A percentile compares a stretch with the other conserved stretches of the same genome.
Conservation (phyloP, 2,797 vertebrate species). For the Danio albolineatus region DNA sequence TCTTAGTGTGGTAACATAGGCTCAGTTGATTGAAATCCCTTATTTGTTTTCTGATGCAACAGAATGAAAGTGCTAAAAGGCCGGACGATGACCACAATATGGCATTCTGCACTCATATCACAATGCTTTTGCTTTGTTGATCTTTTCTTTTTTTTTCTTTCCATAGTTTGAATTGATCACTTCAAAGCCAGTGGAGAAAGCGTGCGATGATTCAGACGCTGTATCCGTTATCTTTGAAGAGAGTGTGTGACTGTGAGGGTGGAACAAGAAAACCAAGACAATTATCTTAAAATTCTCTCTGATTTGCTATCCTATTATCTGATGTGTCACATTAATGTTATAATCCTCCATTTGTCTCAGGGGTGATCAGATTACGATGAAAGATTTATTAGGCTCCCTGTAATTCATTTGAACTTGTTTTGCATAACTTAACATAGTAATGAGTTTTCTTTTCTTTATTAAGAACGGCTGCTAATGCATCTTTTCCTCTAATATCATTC, state of each 20-base stretch:
- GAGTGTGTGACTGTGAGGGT: slow-evolving; percentile 25
- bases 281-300: slow-evolving; percentile 54
- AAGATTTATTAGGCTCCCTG: slow-evolving; percentile 72
- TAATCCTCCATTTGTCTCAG: slow-evolving; percentile 63
- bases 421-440: slow-evolving; percentile 78
- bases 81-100: not conserved
- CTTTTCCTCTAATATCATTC: slow-evolving; percentile 75
- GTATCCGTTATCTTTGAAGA: slow-evolving; percentile 41
- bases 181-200: slow-evolving; percentile 5
- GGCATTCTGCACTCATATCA: not conserved
- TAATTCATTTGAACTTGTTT: slow-evolving; percentile 78
- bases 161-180: slow-evolving; percentile 1
- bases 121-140: slow-evolving; percentile 9
- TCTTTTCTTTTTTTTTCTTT: not conserved
- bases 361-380: slow-evolving; percentile 73
- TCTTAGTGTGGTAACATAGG: slow-evolving; percentile 17
- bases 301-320: slow-evolving; percentile 49
- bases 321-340: slow-evolving; percentile 60
- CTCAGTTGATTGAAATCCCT: not conserved
- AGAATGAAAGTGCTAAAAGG: not conserved
- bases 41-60: not conserved
- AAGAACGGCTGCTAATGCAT: slow-evolving; percentile 72
- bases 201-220: slow-evolving; percentile 25
- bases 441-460: slow-evolving; percentile 70
- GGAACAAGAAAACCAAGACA: slow-evolving; percentile 52